These are phyloP conservation scores for Scolopax mira DNA, from an alignment of 2,113 vertebrate species.

Conservation along the genomic window DNA sequence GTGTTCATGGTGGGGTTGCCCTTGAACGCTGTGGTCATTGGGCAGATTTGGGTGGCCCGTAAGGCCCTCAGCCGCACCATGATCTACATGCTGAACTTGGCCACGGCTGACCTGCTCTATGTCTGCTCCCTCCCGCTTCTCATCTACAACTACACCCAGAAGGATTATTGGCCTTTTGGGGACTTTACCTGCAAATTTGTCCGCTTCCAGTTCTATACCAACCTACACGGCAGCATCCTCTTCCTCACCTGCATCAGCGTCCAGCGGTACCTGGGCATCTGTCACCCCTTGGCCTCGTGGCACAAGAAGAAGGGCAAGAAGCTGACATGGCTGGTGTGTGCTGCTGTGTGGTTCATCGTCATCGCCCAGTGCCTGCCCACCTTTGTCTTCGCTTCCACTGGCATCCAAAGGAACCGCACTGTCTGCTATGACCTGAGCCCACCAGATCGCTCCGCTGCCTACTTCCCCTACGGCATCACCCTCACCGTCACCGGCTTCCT, in stretches of 20 bases:
- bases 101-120: conserved; percentile 88
- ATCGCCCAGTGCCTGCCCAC: conserved; percentile 85
- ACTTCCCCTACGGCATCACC: conserved; percentile 93
- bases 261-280: conserved; percentile 94
- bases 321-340: conserved; percentile 85
- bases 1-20: conserved; percentile 87
- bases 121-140: conserved; percentile 93
- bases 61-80: conserved; percentile 79
- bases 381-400: conserved; percentile 86
- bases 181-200: conserved; percentile 88
- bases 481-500: conserved; percentile 88
- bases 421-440: conserved; percentile 94
- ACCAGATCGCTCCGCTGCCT: conserved; percentile 72
- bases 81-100: conserved; percentile 94
- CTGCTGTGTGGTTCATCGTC: conserved; percentile 82
- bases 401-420: conserved; percentile 89
- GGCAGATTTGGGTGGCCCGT: conserved; percentile 82
- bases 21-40: conserved; percentile 84
- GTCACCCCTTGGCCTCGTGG: conserved; percentile 87
- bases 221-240: conserved; percentile 92
- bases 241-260: conserved; percentile 98
- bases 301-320: conserved; percentile 85
- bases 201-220: conserved; percentile 96
- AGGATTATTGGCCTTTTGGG: conserved; percentile 96
- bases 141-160: conserved; percentile 92